A percentile compares a stretch with the other conserved stretches of the same genome.
These are phyloP conservation scores for Brachyhypopomus occidentalis DNA, from an alignment of 2,113 vertebrate genomes.

Conservation along the genomic window DNA sequence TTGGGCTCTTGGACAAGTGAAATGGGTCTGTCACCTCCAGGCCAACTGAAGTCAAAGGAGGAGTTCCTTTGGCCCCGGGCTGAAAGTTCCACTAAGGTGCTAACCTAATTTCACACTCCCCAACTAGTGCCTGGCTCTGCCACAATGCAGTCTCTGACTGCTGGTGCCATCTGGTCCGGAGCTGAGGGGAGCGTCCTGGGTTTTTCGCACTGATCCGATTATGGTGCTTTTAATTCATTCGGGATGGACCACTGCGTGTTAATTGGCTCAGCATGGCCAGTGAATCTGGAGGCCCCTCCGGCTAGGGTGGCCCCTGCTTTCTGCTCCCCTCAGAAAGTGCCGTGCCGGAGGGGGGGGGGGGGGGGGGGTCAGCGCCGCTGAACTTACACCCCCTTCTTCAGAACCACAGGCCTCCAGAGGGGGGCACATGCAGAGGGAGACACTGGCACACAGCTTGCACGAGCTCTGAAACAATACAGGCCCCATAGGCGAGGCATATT, in stretches of 20 bases:
- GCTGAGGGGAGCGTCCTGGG: constrained; percentile 74
- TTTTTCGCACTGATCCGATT: constrained; percentile 80
- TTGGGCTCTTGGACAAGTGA: constrained; percentile 61
- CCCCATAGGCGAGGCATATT: constrained; percentile 48
- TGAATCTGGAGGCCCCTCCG: constrained; percentile 68
- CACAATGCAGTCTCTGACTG: constrained; percentile 68
- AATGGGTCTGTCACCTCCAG: constrained; percentile 70
- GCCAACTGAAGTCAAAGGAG: constrained; percentile 63
- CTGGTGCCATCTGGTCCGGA: constrained; percentile 76
- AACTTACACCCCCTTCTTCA: constrained; percentile 7
- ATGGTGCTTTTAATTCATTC: constrained; percentile 79
- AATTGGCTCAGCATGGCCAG: constrained; percentile 79
- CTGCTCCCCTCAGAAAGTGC: constrained; percentile 47
- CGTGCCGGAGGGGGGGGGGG: constrained; percentile 12
- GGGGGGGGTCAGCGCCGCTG: constrained; percentile 37
- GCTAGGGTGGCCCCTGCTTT: constrained; percentile 57
- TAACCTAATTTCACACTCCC: constrained; percentile 83
- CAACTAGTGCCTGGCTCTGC: constrained; percentile 66
- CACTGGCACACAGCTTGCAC: constrained; percentile 33
- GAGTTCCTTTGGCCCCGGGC: constrained; percentile 68
- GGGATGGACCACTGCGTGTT: constrained; percentile 79
- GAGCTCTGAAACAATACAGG: constrained; percentile 43
- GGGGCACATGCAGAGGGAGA: background rate
- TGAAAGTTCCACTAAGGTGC: constrained; percentile 69
- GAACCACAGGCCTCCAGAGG: constrained; percentile 21